phyloP scores from a whole-genome alignment of 2,888 invertebrate species.

The Entomobrya proxima region DNA sequence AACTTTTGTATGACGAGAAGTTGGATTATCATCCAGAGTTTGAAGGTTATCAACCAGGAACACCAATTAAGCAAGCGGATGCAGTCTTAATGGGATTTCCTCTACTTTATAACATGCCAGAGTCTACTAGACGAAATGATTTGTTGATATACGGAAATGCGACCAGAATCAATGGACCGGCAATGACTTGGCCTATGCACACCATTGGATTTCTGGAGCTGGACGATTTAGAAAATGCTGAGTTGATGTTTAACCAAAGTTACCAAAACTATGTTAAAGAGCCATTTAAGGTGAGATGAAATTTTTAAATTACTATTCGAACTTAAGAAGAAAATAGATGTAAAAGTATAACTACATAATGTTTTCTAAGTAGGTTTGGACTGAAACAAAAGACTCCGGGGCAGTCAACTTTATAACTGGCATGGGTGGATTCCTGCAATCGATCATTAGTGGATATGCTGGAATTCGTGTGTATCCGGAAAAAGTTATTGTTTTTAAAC shows the following conservation, averaged over 20 bases:
- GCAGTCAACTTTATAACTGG: constrained; percentile 78
- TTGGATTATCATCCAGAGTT: constrained; percentile 78
- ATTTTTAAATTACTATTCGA: too few species aligned
- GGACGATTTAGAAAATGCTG: constrained; percentile 76
- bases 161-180: constrained; percentile 77
- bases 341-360: too few species aligned
- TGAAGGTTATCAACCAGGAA: constrained; percentile 76
- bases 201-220: constrained; percentile 78
- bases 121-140: constrained; percentile 76
- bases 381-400: constrained; percentile 77
- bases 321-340: too few species aligned
- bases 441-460: constrained; percentile 78
- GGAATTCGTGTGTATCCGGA: constrained; percentile 76
- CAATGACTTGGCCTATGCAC: constrained; percentile 79
- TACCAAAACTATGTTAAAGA: constrained; percentile 76
- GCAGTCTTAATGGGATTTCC: constrained; percentile 78
- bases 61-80: constrained; percentile 77
- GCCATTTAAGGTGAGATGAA: constrained; percentile 77
- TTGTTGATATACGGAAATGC: constrained; percentile 77
- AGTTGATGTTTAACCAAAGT: constrained; percentile 76
- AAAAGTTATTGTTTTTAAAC: constrained; percentile 73
- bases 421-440: constrained; percentile 79
- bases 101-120: constrained; percentile 76
- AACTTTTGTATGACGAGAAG: constrained; percentile 76
- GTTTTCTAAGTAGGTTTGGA: constrained; percentile 79